Percentiles rank a stretch among this genome's conserved stretches.
These are phyloP conservation scores for Cryptotermes secundus DNA, from an alignment of 1,140 invertebrate species.

Conservation along the genomic window DNA sequence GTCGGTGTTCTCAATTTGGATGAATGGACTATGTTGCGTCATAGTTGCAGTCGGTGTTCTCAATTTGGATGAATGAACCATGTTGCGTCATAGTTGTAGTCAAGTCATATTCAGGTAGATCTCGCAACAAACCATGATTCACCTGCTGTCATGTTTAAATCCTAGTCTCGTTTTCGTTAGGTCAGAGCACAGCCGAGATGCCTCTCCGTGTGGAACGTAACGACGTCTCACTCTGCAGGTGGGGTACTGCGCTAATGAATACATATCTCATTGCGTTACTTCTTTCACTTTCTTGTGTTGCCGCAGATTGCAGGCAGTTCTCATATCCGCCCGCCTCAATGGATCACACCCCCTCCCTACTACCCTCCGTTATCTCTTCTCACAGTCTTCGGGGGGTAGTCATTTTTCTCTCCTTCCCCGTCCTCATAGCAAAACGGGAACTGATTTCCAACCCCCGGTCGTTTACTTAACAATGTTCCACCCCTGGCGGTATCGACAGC, in stretches of 20 bases:
- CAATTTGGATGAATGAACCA: too few relatives aligned
- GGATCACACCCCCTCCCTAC: background rate
- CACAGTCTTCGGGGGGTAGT: slow-evolving; percentile 8
- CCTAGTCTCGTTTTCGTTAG: too few relatives aligned
- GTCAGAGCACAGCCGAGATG: too few relatives aligned
- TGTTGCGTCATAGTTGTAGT: too few relatives aligned
- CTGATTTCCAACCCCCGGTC: slow-evolving; percentile 31
- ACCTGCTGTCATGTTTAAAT: too few relatives aligned
- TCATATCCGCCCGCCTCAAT: slow-evolving; percentile 14
- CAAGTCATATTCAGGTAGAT: too few relatives aligned
- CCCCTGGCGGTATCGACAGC: slow-evolving; percentile 11
- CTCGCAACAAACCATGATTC: too few relatives aligned
- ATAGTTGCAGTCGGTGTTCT: too few relatives aligned
- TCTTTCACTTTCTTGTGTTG: slow-evolving; percentile 19
- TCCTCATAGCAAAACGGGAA: slow-evolving; percentile 16
- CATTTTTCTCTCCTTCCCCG: slow-evolving; percentile 23
- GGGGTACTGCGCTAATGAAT: background rate
- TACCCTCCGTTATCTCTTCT: background rate
- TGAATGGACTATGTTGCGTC: too few relatives aligned
- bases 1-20: too few relatives aligned
- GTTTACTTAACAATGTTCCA: slow-evolving; percentile 28
- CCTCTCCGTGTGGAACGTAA: background rate
- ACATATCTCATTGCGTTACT: background rate
- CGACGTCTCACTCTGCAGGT: background rate
- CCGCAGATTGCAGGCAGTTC: slow-evolving; percentile 11